A percentile compares a stretch with the other conserved stretches of the same genome.
These are phyloP conservation scores for Siphlonurus alternatus DNA, from an alignment of 2,888 invertebrate species.

Conservation along the genomic window DNA sequence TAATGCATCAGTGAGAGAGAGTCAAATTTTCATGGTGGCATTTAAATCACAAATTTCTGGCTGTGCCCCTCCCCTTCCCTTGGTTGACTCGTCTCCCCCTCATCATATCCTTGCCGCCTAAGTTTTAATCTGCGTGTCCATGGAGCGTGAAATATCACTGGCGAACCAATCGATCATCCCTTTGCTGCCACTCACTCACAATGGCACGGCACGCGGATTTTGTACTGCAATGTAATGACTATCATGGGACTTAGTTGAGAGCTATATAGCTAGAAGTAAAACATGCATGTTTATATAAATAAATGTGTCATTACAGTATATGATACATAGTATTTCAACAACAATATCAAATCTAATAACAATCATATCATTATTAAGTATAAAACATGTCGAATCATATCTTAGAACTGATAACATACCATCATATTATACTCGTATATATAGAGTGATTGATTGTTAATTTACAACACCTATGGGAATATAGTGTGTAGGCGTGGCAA, in stretches of 20 bases:
- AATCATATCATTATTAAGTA: too few relatives aligned
- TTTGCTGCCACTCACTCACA: background rate
- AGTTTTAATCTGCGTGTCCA: conserved; percentile 2
- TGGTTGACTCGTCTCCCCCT: background rate
- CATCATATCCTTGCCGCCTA: background rate
- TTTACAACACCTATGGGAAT: too few relatives aligned
- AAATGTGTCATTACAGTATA: too few relatives aligned
- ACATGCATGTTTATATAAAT: too few relatives aligned
- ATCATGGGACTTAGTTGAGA: background rate
- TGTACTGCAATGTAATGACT: background rate
- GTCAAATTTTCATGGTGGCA: background rate
- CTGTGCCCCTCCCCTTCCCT: background rate
- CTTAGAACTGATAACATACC: too few relatives aligned
- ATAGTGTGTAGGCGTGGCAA: too few relatives aligned
- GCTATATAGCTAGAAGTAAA: too few relatives aligned
- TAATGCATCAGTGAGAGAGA: background rate
- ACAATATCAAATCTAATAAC: too few relatives aligned
- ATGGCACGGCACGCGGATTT: background rate
- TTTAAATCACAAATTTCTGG: background rate
- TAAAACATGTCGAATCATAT: too few relatives aligned
- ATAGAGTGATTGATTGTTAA: background rate
- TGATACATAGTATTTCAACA: too few relatives aligned
- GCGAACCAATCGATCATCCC: conserved; percentile 3
- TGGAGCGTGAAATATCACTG: conserved; percentile 2
- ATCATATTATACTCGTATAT: background rate